Evolutionary conservation across 2,113 vertebrate genomes (phyloP).

Genomic region (Hyaena hyaena): DNA sequence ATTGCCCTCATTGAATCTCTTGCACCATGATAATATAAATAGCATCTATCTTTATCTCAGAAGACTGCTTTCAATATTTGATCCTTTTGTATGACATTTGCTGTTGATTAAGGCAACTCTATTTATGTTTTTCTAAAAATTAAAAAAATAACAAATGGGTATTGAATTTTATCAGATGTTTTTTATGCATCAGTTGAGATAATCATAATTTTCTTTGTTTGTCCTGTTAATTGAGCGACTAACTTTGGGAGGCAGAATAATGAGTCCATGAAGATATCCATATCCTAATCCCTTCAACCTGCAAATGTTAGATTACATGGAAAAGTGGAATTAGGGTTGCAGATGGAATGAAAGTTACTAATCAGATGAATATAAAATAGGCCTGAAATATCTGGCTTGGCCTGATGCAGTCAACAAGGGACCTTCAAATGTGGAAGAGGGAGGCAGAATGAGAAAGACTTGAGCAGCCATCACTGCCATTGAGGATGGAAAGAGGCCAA

Average conservation of each 20-base stretch:
- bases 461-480: not conserved
- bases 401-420: not conserved
- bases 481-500: not conserved
- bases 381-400: not conserved
- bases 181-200: not conserved
- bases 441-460: not conserved
- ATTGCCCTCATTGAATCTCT: not conserved
- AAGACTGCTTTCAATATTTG: not conserved
- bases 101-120: not conserved
- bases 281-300: not conserved
- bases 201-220: not conserved
- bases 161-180: not conserved
- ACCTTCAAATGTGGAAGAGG: not conserved
- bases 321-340: not conserved
- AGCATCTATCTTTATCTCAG: not conserved
- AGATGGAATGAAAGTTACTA: not conserved
- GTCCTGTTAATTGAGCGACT: not conserved
- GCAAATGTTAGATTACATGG: not conserved
- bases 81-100: not conserved
- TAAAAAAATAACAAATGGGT: not conserved
- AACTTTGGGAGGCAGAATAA: not conserved
- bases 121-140: not conserved
- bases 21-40: not conserved
- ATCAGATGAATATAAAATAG: not conserved
- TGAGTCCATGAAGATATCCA: not conserved